Evolutionary conservation across 2,113 vertebrate species (phyloP), one percentile per base, ranked within the genome.

Genomic region (Pristiophorus japonicus): DNA sequence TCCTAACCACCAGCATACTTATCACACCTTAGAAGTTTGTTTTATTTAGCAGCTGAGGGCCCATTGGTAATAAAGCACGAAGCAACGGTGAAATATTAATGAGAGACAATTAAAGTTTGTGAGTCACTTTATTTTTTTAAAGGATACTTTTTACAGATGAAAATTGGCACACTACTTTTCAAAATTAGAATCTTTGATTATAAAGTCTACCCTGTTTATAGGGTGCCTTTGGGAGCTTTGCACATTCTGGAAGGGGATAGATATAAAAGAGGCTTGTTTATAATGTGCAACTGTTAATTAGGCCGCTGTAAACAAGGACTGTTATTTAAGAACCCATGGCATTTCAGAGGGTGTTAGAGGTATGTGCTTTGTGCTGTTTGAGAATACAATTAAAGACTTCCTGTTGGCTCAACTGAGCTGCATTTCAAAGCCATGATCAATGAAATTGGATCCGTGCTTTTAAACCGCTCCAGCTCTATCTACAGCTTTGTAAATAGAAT

Each of bases 21-120:
- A 90, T 34, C 87, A 90, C 87, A 90, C 51, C 63, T 66, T 94
- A 67, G 91, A 66, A 65, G 62, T 59, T 90, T 90, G 18, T 47
- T 90, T 11, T 55, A 59, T 59, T 59, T 34, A 81, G 38, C 38
- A 81, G 38, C n/a, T 20, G 38, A 34, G 87, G 47, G 11, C 16
- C 38, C 78, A 22, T 81, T 81, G 38, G 78, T 42, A 81, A 59
- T 34, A 30, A 11, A 27, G 62, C 47, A 59, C 51, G 12, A 27
- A 34, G 51, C 55, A 90, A 62, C 24, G n/a, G 51, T 14, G 51
- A 90, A 51, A 59, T 59, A 55, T 62, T 59, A 51, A 59, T 90
- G 87, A 59, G 27, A 59, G 27, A 34, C 30, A 62, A 90, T 90
- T 90, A 90, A 62, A 59, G 45, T 51, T 59, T 30, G 55, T 59